These are phyloP conservation scores for Leptinotarsa lineolata DNA, from an alignment of 1,140 invertebrate species.

Conservation along the genomic window DNA sequence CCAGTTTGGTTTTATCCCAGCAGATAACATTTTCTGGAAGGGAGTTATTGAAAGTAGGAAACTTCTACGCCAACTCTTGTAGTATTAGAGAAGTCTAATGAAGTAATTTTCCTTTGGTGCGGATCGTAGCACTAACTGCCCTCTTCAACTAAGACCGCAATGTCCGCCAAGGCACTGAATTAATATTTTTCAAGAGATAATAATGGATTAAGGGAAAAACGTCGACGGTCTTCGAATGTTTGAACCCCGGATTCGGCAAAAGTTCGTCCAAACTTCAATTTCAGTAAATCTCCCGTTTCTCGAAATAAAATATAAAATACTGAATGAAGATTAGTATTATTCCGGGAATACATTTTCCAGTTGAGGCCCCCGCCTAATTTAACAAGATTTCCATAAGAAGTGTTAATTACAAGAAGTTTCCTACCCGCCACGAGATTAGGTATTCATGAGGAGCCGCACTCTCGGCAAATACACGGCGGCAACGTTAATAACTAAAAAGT, in stretches of 20 bases:
- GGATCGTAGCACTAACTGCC: too few relatives aligned
- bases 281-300: constrained; percentile 23
- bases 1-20: too few relatives aligned
- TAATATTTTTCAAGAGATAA: constrained; percentile 36
- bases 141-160: too few relatives aligned
- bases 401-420: constrained; percentile 43
- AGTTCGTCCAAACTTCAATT: constrained; percentile 37
- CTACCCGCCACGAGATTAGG: constrained; percentile 17
- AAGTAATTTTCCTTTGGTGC: too few relatives aligned
- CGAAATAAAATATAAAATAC: constrained; percentile 45
- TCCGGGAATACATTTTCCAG: constrained; percentile 45
- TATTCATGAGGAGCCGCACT: constrained; percentile 26
- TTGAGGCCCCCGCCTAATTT: constrained; percentile 46
- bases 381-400: constrained; percentile 51
- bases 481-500: constrained; percentile 29
- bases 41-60: too few relatives aligned
- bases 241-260: constrained; percentile 31
- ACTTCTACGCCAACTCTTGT: too few relatives aligned
- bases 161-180: not conserved
- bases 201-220: constrained; percentile 41
- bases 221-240: constrained; percentile 26
- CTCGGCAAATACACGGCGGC: constrained; percentile 8
- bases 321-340: constrained; percentile 48
- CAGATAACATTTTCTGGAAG: too few relatives aligned
- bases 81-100: too few relatives aligned